Conservation (phyloP, 2,797 vertebrate genomes). For the Salarias fasciatus region DNA sequence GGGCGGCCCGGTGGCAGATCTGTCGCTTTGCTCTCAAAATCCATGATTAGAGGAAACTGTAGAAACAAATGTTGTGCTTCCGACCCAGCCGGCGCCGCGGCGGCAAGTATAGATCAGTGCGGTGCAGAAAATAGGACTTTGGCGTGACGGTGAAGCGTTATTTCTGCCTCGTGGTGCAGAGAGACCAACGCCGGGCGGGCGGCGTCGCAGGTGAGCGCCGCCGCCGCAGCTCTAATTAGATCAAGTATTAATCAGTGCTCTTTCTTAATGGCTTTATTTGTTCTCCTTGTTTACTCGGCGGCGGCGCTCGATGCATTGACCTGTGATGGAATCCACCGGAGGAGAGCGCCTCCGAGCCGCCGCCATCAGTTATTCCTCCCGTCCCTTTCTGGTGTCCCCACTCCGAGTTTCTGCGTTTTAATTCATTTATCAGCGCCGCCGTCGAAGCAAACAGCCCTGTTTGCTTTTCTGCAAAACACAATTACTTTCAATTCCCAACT, state of each 20-base stretch:
- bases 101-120: constrained; percentile 51
- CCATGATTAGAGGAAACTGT: constrained; percentile 56
- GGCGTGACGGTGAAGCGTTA: constrained; percentile 22
- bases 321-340: constrained; percentile 18
- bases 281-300: constrained; percentile 32
- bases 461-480: no score
- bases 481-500: no score
- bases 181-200: constrained; percentile 11
- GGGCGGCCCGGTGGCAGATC: constrained; percentile 48
- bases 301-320: constrained; percentile 9
- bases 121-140: constrained; percentile 29
- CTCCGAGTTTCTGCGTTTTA: constrained; percentile 4
- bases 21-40: constrained; percentile 53
- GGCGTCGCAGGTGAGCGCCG: neutral
- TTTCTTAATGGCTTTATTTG: constrained; percentile 24
- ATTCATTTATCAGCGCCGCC: neutral
- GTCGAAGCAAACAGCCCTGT: neutral
- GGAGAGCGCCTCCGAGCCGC: constrained; percentile 9
- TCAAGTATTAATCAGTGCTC: constrained; percentile 29
- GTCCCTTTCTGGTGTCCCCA: constrained; percentile 5
- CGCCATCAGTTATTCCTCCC: constrained; percentile 10
- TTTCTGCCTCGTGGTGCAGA: constrained; percentile 19
- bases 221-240: constrained; percentile 33
- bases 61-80: constrained; percentile 60
- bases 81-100: constrained; percentile 28